phyloP scores from a whole-genome alignment of 2,113 vertebrate species.

The Strix uralensis region DNA sequence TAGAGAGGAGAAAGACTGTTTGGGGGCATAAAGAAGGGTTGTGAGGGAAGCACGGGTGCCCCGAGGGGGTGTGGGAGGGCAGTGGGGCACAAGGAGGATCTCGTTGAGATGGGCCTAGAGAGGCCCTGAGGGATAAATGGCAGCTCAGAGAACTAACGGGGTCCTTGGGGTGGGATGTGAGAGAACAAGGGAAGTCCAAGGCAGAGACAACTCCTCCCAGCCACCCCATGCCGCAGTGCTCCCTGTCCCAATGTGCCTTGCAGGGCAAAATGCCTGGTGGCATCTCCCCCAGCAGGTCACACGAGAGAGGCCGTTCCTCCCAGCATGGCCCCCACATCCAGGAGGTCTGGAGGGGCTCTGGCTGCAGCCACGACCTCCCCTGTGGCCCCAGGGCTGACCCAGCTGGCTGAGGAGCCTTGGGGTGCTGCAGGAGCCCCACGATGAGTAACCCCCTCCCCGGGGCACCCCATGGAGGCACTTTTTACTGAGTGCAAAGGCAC shows the following conservation, averaged over 20 bases:
- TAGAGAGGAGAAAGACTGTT: background rate
- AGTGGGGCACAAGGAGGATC: background rate
- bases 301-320: background rate
- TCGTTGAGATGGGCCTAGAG: too few relatives aligned
- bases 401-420: too few relatives aligned
- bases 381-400: too few relatives aligned
- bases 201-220: background rate
- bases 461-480: too few relatives aligned
- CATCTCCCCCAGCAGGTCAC: background rate
- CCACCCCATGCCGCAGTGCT: accelerated
- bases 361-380: background rate
- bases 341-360: background rate
- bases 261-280: background rate
- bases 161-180: background rate
- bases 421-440: background rate
- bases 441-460: background rate
- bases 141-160: accelerated
- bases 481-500: background rate
- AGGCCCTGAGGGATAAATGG: background rate
- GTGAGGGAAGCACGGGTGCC: background rate
- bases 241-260: background rate
- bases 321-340: background rate
- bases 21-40: background rate
- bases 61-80: accelerated
- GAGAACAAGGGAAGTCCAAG: background rate